A percentile compares a stretch with the other conserved stretches of the same genome.
Conservation (phyloP, 2,797 vertebrate genomes). For the Aulostomus chinensis region DNA sequence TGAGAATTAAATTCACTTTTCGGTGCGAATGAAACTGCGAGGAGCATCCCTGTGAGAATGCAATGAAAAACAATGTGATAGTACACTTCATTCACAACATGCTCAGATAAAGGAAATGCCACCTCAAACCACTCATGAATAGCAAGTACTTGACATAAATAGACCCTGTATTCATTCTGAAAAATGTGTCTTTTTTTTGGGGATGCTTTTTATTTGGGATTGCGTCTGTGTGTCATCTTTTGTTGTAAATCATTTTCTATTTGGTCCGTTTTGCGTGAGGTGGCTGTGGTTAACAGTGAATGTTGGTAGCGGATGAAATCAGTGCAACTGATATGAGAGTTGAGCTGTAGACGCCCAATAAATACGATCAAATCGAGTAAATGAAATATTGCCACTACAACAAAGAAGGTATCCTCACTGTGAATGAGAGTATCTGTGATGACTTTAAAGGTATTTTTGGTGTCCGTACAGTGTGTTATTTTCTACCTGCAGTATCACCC, state of each 20-base stretch:
- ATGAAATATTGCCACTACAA: too few species aligned
- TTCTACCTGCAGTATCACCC: constrained; percentile 89
- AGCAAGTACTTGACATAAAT: constrained; percentile 23
- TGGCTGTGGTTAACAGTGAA: too few species aligned
- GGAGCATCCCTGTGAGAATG: constrained; percentile 28
- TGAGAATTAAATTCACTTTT: constrained; percentile 48
- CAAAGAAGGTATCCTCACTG: too few species aligned
- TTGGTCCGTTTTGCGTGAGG: too few species aligned
- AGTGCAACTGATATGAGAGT: too few species aligned
- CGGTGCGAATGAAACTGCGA: constrained; percentile 26
- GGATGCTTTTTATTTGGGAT: background rate
- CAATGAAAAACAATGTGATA: constrained; percentile 38
- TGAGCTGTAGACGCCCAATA: background rate
- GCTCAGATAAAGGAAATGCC: constrained; percentile 33
- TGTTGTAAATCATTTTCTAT: constrained; percentile 3
- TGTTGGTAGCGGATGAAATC: too few species aligned
- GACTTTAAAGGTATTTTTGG: too few species aligned
- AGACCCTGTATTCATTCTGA: constrained; percentile 6
- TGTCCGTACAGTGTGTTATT: background rate
- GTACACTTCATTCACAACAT: constrained; percentile 27
- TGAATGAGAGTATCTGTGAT: too few species aligned
- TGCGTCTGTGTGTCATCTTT: background rate
- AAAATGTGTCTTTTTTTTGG: background rate
- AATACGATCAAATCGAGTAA: too few species aligned
- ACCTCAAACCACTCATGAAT: constrained; percentile 17